Conservation (phyloP, 2,113 vertebrate genomes). For the Herpailurus yagouaroundi region DNA sequence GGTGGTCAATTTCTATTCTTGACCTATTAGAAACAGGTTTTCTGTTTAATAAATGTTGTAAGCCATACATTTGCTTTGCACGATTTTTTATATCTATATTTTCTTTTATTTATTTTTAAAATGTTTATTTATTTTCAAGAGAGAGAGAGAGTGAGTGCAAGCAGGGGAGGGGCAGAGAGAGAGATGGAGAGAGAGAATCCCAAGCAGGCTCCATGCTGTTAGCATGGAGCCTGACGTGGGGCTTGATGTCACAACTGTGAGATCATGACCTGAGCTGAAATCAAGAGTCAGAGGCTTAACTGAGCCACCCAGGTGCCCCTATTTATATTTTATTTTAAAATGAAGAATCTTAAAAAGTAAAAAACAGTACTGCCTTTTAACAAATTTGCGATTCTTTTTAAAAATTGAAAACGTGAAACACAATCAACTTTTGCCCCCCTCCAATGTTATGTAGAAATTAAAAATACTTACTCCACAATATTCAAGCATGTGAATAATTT, state of each 20-base stretch:
- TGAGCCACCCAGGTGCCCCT: no score
- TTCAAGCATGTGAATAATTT: conserved; percentile 95
- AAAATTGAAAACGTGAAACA: conserved; percentile 45
- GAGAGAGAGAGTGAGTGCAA: no score
- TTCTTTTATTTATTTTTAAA: background rate
- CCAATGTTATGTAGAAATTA: conserved; percentile 36
- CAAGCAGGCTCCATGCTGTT: no score
- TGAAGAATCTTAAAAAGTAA: background rate
- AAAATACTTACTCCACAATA: conserved; percentile 95
- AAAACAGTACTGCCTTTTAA: background rate
- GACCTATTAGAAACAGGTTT: background rate
- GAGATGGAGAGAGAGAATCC: no score
- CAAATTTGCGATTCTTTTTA: background rate
- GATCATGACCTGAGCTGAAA: no score
- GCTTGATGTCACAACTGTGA: no score
- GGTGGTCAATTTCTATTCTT: background rate
- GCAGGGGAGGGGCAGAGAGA: no score
- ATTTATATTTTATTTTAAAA: background rate
- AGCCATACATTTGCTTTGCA: background rate
- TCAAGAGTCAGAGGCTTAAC: no score
- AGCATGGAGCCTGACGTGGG: no score
- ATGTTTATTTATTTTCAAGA: no score
- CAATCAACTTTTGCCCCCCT: background rate
- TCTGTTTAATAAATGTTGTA: background rate
- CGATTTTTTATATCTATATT: background rate